phyloP scores from a whole-genome alignment of 2,888 invertebrate species.

The Parnassius smintheus region DNA sequence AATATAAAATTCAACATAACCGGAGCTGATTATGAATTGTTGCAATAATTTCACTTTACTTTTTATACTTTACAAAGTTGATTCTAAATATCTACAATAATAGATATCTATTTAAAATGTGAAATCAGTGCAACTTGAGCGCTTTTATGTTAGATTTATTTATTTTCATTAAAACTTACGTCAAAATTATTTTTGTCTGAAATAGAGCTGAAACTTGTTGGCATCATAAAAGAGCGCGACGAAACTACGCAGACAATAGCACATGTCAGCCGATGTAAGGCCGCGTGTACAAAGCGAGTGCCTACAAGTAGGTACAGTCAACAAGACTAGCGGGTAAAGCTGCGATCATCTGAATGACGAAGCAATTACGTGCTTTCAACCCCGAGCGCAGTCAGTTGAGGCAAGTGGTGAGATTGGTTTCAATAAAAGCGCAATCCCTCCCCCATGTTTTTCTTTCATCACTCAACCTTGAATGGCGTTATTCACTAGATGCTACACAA shows the following conservation, averaged over 20 bases:
- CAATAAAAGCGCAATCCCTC: slow-evolving; percentile 77
- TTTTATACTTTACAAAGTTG: too few relatives aligned
- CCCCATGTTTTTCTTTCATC: slow-evolving; percentile 79
- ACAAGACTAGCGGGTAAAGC: slow-evolving; percentile 71
- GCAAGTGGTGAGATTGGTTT: slow-evolving; percentile 79
- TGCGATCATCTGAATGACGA: slow-evolving; percentile 77
- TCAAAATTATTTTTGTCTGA: slow-evolving; percentile 36
- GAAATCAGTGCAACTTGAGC: slow-evolving; percentile 38
- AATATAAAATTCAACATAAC: too few relatives aligned
- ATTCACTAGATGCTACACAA: slow-evolving; percentile 49
- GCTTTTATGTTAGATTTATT: slow-evolving; percentile 33
- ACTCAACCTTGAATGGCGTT: slow-evolving; percentile 69
- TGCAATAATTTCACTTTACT: too few relatives aligned
- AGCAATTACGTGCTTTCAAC: slow-evolving; percentile 77
- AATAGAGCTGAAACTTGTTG: slow-evolving; percentile 52
- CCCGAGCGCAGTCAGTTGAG: slow-evolving; percentile 67
- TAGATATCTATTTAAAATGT: slow-evolving; percentile 7
- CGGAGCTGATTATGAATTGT: too few relatives aligned
- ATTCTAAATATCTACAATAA: too few relatives aligned
- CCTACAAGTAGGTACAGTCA: slow-evolving; percentile 64
- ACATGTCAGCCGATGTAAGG: slow-evolving; percentile 64
- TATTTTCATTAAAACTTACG: slow-evolving; percentile 34
- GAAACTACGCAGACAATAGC: slow-evolving; percentile 60
- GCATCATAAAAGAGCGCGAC: slow-evolving; percentile 56
- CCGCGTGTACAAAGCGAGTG: slow-evolving; percentile 65